Conservation (phyloP, 2,797 vertebrate genomes). For the Enteromius thamalakanensis region DNA sequence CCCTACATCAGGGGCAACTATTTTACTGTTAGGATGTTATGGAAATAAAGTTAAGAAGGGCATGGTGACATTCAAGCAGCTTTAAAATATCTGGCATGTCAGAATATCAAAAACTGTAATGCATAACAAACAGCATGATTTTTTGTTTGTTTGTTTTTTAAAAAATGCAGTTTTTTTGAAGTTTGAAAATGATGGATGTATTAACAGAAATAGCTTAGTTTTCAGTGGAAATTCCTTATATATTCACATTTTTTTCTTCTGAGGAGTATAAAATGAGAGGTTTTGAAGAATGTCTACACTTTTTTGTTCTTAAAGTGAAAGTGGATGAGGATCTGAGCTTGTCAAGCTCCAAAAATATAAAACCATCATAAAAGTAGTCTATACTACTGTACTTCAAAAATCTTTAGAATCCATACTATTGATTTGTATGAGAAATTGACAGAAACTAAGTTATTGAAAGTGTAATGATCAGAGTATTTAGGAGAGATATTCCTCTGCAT, state of each 20-base stretch:
- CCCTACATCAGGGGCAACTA: neutral
- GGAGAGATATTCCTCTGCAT: neutral
- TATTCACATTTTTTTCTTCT: neutral
- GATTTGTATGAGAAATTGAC: neutral
- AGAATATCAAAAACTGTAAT: constrained; percentile 3
- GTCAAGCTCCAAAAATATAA: neutral
- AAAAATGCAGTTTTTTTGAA: neutral
- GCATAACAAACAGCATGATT: neutral
- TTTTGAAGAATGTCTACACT: neutral
- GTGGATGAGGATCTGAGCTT: neutral
- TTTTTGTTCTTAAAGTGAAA: neutral
- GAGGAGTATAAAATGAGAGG: neutral
- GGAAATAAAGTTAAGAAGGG: neutral
- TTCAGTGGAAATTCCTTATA: neutral
- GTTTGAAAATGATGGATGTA: neutral
- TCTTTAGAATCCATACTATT: neutral
- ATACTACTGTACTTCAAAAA: neutral
- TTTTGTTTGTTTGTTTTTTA: neutral
- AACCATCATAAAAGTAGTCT: neutral
- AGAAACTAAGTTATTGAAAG: neutral
- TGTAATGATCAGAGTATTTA: neutral
- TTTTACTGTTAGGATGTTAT: neutral
- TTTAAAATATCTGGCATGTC: neutral
- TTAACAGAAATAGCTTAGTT: neutral
- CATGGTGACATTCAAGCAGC: neutral